Evolutionary conservation across 2,888 invertebrate genomes (phyloP), one percentile per base, ranked within the genome.

Genomic region (Hypsopygia costalis): DNA sequence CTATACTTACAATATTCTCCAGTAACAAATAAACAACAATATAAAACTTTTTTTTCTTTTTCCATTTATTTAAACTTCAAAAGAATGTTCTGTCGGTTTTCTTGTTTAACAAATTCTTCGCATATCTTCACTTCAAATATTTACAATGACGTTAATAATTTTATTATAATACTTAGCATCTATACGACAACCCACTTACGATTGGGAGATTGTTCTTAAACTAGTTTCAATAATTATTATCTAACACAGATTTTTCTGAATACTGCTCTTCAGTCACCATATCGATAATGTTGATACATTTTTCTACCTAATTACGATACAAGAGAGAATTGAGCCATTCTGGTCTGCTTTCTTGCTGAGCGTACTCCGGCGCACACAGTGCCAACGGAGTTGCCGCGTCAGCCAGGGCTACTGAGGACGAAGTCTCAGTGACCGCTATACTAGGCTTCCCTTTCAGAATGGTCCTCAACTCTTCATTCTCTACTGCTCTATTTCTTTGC

Each of bases 401-500:
- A 29, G 81, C 80, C 53, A 81, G 53, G 29, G 79, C 74, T 36
- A 78, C 80, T 16, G 83, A 80, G n/a, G 86, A 87, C 6, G 86
- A 80, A 27, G 85, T 77, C 58, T 87, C 85, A 32, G 89, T 89
- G 25, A 89, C 89, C 12, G 89, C 86, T 58, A 87, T 75, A 51
- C 80, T 85, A 8, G 91, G 88, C 58, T 91, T 91, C 10, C 90
- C 90, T 68, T 92, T 92, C 11, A 91, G 63, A 52, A 90, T 90
- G 1, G 91, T 83, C 55, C 89, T 83, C 9, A 89, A 59, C 46
- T 89, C 90, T 33, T 90, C 89, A 56, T 89, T 90, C 28, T 90
- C 90, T 41, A 66, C 81, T 20, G 81, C 83, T 47, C 81, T 67
- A 36, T 73, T 81, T 45, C 81, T 70, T 59, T 87, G 86, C 58